A percentile compares a stretch with the other conserved stretches of the same genome.
Conservation (phyloP, 2,113 vertebrate species). For the Pteruthius melanotis region DNA sequence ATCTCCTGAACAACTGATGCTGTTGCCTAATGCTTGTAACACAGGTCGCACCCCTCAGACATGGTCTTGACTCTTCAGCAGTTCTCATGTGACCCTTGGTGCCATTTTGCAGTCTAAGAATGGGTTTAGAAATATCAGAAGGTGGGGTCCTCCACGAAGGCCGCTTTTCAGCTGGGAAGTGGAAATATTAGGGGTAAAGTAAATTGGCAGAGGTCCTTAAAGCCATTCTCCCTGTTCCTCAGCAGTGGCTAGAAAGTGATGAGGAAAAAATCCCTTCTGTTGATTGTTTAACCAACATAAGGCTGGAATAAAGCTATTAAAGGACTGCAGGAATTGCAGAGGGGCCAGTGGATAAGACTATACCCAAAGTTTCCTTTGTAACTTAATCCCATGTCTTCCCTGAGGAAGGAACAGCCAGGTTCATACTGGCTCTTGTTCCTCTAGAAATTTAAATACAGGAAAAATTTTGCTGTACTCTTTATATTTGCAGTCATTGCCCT, state of each 20-base stretch:
- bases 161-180: neutral
- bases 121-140: neutral
- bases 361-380: neutral
- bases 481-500: neutral
- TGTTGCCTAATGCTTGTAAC: neutral
- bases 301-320: neutral
- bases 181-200: neutral
- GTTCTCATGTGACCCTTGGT: neutral
- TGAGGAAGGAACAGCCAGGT: neutral
- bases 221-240: neutral
- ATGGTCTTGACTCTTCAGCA: neutral
- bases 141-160: neutral
- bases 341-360: neutral
- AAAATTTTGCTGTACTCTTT: neutral
- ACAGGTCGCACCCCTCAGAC: neutral
- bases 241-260: neutral
- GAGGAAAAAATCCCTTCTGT: neutral
- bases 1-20: neutral
- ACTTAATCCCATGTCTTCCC: neutral
- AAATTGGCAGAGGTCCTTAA: neutral
- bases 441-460: neutral
- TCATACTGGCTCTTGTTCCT: neutral
- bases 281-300: neutral
- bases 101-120: neutral
- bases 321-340: neutral